Base-by-base conservation (phyloP, 2,113 vertebrate genomes). In the Paramisgurnus dabryanus region DNA sequence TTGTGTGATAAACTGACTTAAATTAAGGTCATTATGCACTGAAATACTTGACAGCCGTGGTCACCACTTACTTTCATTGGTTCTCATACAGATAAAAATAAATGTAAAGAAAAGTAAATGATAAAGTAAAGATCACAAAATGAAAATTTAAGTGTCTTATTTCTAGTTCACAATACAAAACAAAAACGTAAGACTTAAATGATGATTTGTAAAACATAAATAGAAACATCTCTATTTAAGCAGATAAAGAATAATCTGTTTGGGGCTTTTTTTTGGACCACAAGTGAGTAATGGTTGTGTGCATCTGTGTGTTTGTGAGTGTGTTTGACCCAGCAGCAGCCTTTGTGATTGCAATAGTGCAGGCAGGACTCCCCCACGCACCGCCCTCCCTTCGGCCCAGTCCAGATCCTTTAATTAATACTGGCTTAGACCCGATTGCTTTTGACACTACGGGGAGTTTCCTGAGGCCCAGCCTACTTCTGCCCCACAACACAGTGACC, bases 401-500 rank as follows among this genome's bases (percentile, higher is more conserved):
- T 87, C 90, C 88, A 87, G 86, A 91, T 90, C 90, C 89, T 91
- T 93, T 93, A 93, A 93, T 93, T 93, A 93, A 93, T 90, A 90
- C 89, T 91, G 92, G 92, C 91, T 93, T 93, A 94, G 89, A 87
- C 85, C 87, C 87, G 88, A 91, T 89, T 92, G 92, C 90, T 92
- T 89, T 89, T 90, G 90, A 91, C 90, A 91, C 91, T 91, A 89
- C 89, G 88, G 92, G 92, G 91, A 90, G 92, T 90, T 91, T 92
- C 90, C 92, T 89, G 84, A 91, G 90, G 89, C 89, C 88, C 88
- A 87, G 80, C 88, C 87, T 84, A 86, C 83, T 85, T 49, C 87
- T 88, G 85, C 88, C 87, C 85, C 86, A 84, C 57, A 69, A 85
- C 74, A 69, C 12, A 12, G 83, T 61, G 72, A 80, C 47, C 81